A percentile compares a stretch with the other conserved stretches of the same genome.
Conservation (phyloP, 2,113 vertebrate species). For the Erpornis zantholeuca region DNA sequence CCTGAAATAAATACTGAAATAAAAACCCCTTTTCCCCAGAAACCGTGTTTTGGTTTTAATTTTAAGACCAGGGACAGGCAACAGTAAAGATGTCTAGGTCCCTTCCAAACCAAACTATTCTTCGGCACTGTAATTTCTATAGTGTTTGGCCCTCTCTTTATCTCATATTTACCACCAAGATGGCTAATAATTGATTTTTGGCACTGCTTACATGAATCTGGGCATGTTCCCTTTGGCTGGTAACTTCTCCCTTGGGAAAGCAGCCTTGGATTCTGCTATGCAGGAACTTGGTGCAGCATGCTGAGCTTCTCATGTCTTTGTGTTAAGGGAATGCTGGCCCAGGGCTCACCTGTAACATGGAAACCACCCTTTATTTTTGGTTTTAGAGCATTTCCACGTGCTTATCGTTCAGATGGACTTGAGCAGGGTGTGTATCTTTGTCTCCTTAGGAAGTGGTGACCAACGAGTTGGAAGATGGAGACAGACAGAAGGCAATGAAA, state of each 20-base stretch:
- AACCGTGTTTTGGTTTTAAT: too few species aligned
- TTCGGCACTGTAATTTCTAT: background rate
- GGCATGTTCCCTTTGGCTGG: background rate
- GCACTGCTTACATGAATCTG: background rate
- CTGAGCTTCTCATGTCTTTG: background rate
- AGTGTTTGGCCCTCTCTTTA: background rate
- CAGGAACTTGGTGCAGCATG: background rate
- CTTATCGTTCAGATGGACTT: background rate
- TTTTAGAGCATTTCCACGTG: background rate
- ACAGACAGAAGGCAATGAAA: constrained; percentile 98
- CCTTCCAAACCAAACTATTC: background rate
- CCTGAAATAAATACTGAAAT: too few species aligned
- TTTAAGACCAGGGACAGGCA: too few species aligned
- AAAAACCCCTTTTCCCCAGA: too few species aligned
- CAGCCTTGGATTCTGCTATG: background rate
- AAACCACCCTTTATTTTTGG: background rate
- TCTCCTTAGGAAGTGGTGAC: constrained; percentile 88
- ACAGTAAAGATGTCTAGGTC: background rate
- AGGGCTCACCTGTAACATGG: background rate
- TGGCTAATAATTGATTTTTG: background rate
- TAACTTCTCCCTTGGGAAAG: background rate
- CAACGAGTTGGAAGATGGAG: constrained; percentile 94
- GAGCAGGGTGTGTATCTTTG: background rate
- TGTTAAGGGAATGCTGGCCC: background rate
- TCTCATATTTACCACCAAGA: background rate